A percentile compares a stretch with the other conserved stretches of the same genome.
Evolutionary conservation across 2,888 invertebrate species (phyloP).

Genomic region (Mamestra brassicae): DNA sequence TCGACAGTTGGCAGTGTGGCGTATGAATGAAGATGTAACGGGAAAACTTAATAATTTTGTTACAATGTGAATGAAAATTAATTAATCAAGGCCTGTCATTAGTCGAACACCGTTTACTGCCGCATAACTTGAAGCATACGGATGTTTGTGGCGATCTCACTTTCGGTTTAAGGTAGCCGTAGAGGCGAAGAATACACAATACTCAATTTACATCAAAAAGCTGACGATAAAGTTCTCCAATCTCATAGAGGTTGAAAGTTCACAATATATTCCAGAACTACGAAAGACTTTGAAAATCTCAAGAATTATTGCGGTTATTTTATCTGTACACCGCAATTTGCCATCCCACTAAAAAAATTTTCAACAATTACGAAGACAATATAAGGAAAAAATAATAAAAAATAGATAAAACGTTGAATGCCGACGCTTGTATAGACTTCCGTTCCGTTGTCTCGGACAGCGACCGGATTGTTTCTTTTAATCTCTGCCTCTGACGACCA

Average conservation of each 20-base stretch:
- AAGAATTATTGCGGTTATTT: neutral
- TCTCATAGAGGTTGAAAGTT: neutral
- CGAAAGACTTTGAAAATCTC: neutral
- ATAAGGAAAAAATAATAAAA: constrained; percentile 42
- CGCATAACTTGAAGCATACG: neutral
- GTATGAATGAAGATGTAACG: constrained; percentile 46
- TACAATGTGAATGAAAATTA: constrained; percentile 34
- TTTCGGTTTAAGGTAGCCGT: neutral
- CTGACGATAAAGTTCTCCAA: too few relatives aligned
- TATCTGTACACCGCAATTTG: constrained; percentile 14
- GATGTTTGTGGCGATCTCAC: too few relatives aligned
- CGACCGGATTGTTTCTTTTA: constrained; percentile 87
- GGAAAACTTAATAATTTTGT: constrained; percentile 11
- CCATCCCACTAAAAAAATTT: constrained; percentile 25
- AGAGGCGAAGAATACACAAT: neutral
- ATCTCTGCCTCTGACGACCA: constrained; percentile 67
- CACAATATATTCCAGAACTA: constrained; percentile 9
- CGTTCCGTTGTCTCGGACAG: constrained; percentile 81
- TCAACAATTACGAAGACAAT: constrained; percentile 43
- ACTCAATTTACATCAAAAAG: neutral
- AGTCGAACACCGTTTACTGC: neutral
- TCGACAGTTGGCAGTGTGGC: constrained; percentile 20
- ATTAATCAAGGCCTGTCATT: constrained; percentile 43
- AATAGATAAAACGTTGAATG: constrained; percentile 73
- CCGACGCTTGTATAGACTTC: constrained; percentile 83